phyloP scores from a whole-genome alignment of 2,888 invertebrate genomes.

The Unio delphinus region DNA sequence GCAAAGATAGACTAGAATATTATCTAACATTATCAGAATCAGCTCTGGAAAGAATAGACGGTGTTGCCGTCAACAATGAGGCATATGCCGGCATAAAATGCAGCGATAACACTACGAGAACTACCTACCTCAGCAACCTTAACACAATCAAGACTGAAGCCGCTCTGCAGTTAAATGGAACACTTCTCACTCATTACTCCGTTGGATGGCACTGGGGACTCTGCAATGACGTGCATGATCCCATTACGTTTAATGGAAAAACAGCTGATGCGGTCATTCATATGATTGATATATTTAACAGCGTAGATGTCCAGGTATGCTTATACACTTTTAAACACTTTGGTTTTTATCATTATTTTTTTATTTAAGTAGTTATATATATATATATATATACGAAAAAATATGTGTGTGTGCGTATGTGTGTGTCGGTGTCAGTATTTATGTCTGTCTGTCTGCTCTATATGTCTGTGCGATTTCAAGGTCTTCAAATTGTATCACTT shows the following conservation, averaged over 20 bases:
- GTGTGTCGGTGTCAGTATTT: too few relatives aligned
- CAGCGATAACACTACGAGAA: conserved; percentile 9
- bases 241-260: conserved; percentile 36
- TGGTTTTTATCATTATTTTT: too few relatives aligned
- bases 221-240: conserved; percentile 13
- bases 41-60: conserved; percentile 30
- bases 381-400: too few relatives aligned
- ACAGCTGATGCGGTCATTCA: conserved; percentile 27
- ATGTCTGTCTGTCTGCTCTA: too few relatives aligned
- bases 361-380: too few relatives aligned
- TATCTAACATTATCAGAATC: conserved; percentile 10
- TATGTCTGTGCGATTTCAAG: too few relatives aligned
- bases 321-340: too few relatives aligned
- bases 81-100: conserved; percentile 38
- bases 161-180: conserved; percentile 28
- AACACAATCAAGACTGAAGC: conserved; percentile 29
- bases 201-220: conserved; percentile 47
- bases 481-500: too few relatives aligned
- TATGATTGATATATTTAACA: conserved; percentile 52
- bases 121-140: conserved; percentile 28
- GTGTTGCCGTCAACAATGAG: conserved; percentile 45
- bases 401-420: too few relatives aligned
- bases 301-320: conserved; percentile 42
- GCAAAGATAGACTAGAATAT: too few relatives aligned
- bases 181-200: conserved; percentile 39